These are phyloP conservation scores for Vespertilio murinus DNA, from an alignment of 2,797 vertebrate genomes.

Conservation along the genomic window DNA sequence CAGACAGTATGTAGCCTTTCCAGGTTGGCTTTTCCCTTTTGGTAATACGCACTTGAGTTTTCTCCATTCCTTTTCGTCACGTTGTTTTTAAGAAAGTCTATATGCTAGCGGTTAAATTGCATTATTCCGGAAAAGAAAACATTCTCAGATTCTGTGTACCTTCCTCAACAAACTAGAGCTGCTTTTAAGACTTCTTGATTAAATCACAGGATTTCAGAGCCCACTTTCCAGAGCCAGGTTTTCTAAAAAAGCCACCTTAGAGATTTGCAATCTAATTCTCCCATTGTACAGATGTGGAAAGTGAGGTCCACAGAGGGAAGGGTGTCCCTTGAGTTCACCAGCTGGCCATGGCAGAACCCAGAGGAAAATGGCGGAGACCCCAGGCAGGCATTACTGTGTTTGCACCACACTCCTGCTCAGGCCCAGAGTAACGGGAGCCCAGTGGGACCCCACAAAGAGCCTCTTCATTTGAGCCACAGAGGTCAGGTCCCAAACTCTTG, in stretches of 20 bases:
- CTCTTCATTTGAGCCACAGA: not conserved
- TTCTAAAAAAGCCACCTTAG: not conserved
- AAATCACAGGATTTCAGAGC: not conserved
- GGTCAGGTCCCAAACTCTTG: not conserved
- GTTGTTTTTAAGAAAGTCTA: not conserved
- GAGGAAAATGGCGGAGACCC: not conserved
- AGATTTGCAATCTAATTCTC: not conserved
- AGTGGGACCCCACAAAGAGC: not conserved
- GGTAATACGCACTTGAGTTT: not conserved
- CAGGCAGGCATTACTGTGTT: accelerated
- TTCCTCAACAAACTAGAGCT: not conserved
- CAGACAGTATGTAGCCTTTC: not conserved
- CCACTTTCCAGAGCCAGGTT: not conserved
- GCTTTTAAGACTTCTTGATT: constrained; percentile 11
- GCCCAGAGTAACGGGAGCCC: not conserved
- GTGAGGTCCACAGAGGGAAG: no score
- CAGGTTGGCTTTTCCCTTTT: not conserved
- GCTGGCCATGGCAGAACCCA: not conserved
- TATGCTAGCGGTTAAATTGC: not conserved
- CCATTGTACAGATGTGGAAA: not conserved
- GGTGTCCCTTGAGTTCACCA: not conserved
- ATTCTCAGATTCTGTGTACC: not conserved
- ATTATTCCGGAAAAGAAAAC: not conserved
- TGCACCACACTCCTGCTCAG: not conserved
- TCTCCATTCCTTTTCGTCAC: not conserved